Percentiles rank a stretch among this genome's conserved stretches.
phyloP scores from a whole-genome alignment of 2,797 vertebrate species.

The Bovichtus diacanthus region DNA sequence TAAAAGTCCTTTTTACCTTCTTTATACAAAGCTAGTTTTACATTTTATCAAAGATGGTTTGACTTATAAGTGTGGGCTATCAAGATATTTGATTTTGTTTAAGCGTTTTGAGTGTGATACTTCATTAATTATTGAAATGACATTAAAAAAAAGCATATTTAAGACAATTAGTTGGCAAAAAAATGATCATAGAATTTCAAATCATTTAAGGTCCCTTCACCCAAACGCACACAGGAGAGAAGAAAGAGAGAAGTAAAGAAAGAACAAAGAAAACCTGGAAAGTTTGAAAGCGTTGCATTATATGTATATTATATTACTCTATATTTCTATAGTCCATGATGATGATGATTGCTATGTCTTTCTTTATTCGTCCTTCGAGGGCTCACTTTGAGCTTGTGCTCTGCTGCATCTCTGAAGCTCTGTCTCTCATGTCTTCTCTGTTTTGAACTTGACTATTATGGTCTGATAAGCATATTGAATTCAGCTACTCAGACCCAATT shows the following conservation, averaged over 20 bases:
- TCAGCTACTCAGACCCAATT: neutral
- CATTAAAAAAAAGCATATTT: neutral
- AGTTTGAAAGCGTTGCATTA: neutral
- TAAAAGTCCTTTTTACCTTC: no score
- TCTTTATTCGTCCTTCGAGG: neutral
- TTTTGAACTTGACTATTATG: constrained; percentile 15
- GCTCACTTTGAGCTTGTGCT: neutral
- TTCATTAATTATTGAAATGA: neutral
- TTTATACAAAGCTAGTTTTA: neutral
- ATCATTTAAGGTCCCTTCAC: neutral
- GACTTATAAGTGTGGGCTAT: neutral
- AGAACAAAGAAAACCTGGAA: neutral
- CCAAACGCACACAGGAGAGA: neutral
- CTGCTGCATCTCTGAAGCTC: constrained; percentile 20
- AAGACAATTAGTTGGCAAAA: neutral
- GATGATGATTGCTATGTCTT: neutral
- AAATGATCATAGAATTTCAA: neutral
- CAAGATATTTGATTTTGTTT: neutral
- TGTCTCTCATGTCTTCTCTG: constrained; percentile 19
- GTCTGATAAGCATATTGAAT: constrained; percentile 15
- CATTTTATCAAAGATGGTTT: neutral
- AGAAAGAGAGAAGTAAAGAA: neutral
- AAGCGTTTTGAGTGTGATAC: no score
- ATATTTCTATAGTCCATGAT: neutral
- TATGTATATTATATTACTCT: neutral